Evolutionary conservation across 2,113 vertebrate species (phyloP).

Genomic region (Protomyctophum bolini): DNA sequence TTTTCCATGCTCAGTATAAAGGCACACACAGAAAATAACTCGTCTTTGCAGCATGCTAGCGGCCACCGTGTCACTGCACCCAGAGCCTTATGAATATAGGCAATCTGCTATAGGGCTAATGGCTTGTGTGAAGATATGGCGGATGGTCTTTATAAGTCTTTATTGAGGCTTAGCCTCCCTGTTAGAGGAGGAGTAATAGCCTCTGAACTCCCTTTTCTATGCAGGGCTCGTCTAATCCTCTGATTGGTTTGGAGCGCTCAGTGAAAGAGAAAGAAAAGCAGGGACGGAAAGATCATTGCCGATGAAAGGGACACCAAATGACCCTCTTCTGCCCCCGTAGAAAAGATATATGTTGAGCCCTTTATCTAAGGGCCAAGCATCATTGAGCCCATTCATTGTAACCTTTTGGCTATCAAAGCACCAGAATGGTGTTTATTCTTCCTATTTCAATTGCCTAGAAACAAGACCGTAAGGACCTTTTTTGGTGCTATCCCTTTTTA

Average conservation of each 20-base stretch:
- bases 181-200: slow-evolving; percentile 41
- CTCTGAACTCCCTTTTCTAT: slow-evolving; percentile 51
- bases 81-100: slow-evolving; percentile 44
- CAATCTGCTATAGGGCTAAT: slow-evolving; percentile 48
- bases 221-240: slow-evolving; percentile 60
- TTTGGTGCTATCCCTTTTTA: no score
- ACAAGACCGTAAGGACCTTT: no score
- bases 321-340: slow-evolving; percentile 32
- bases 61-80: slow-evolving; percentile 24
- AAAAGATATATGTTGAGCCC: slow-evolving; percentile 36
- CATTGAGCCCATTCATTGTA: slow-evolving; percentile 33
- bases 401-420: slow-evolving; percentile 54
- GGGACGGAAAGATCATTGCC: not conserved
- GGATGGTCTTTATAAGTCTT: slow-evolving; percentile 41
- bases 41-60: slow-evolving; percentile 27
- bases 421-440: not conserved
- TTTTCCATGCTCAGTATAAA: not conserved
- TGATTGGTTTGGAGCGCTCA: slow-evolving; percentile 44
- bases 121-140: slow-evolving; percentile 48
- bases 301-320: slow-evolving; percentile 51
- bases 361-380: slow-evolving; percentile 46
- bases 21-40: slow-evolving; percentile 6
- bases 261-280: slow-evolving; percentile 25
- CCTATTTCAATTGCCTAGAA: not conserved
- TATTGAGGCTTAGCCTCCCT: slow-evolving; percentile 48